These are phyloP conservation scores for Cynocephalus volans DNA, from an alignment of 2,113 vertebrate species.

Conservation along the genomic window DNA sequence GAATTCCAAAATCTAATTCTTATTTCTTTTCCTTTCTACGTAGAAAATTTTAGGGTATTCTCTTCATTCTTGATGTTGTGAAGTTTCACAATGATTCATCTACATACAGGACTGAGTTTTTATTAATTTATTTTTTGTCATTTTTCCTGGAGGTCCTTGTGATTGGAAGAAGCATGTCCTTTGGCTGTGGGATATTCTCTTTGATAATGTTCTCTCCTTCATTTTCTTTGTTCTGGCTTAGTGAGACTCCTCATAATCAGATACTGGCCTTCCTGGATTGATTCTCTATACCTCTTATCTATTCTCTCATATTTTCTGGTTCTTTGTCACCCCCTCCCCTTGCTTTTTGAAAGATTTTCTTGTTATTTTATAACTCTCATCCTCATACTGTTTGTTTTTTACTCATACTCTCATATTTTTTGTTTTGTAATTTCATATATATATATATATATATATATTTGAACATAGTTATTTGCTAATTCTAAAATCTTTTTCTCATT, in stretches of 20 bases:
- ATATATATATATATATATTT: background rate
- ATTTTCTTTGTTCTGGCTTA: background rate
- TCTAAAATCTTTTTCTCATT: conserved; percentile 42
- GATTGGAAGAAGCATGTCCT: background rate
- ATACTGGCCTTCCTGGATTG: background rate
- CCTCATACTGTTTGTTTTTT: too few species aligned
- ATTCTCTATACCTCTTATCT: background rate
- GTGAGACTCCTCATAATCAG: background rate
- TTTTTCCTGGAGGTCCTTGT: background rate
- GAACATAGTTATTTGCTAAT: background rate
- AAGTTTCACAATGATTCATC: background rate
- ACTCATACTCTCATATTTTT: background rate
- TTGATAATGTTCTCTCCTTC: background rate
- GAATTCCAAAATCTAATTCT: background rate
- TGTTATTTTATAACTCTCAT: background rate
- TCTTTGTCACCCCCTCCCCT: background rate
- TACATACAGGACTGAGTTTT: background rate
- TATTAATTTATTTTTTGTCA: background rate
- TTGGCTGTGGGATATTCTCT: background rate
- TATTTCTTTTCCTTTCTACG: background rate
- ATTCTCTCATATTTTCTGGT: background rate
- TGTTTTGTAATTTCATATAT: background rate
- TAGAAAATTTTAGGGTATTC: background rate
- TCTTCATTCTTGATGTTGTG: background rate
- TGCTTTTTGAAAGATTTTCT: background rate